Conservation (phyloP, 2,113 vertebrate species). For the Bubo scandiacus region DNA sequence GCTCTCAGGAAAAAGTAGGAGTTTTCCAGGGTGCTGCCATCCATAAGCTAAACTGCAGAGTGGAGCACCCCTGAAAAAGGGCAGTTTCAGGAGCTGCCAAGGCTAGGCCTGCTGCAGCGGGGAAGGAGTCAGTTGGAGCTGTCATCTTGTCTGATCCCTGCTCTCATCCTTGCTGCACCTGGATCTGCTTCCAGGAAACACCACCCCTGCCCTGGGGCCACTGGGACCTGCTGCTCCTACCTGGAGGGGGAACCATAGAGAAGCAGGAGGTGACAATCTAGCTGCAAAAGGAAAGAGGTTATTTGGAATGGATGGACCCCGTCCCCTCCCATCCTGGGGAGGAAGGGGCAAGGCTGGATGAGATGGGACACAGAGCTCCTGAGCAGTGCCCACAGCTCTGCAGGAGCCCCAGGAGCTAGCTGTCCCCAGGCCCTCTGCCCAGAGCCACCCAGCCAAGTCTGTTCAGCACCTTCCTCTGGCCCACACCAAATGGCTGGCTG, state of each 20-base stretch:
- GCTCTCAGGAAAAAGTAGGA: not conserved
- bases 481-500: not conserved
- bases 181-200: not conserved
- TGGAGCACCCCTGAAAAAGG: not conserved
- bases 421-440: not conserved
- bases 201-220: not conserved
- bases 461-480: not conserved
- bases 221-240: not conserved
- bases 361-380: not conserved
- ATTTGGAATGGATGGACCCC: not conserved
- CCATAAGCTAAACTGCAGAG: not conserved
- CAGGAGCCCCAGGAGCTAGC: not conserved
- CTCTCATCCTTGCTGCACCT: not conserved
- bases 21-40: not conserved
- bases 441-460: not conserved
- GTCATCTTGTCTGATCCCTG: not conserved
- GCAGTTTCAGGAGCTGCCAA: not conserved
- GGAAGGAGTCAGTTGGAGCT: not conserved
- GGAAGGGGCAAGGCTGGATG: not conserved
- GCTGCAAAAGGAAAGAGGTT: not conserved
- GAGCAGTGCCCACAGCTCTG: not conserved
- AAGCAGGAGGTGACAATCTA: not conserved
- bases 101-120: not conserved
- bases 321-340: not conserved
- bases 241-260: not conserved